These are phyloP conservation scores for Mantis religiosa DNA, from an alignment of 2,888 invertebrate genomes.

Conservation along the genomic window DNA sequence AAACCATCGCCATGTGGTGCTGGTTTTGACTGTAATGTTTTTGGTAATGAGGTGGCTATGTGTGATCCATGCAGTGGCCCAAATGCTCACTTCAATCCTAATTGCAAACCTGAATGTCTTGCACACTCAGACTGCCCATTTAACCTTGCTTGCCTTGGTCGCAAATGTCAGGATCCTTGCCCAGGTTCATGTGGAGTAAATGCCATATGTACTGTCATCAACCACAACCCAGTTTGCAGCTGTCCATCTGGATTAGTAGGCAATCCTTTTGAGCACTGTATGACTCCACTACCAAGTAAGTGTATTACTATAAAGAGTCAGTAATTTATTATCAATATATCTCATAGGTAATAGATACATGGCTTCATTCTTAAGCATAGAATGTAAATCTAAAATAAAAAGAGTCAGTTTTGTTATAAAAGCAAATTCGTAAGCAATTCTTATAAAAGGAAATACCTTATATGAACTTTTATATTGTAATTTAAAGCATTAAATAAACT, in stretches of 20 bases:
- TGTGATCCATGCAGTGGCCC: slow-evolving; percentile 73
- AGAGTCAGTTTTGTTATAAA: not conserved
- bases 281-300: slow-evolving; percentile 54
- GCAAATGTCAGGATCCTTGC: slow-evolving; percentile 73
- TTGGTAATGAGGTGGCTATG: slow-evolving; percentile 70
- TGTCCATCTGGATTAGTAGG: slow-evolving; percentile 65
- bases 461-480: not conserved
- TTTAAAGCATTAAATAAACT: too few relatives aligned
- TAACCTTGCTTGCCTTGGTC: slow-evolving; percentile 69
- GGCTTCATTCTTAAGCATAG: not conserved
- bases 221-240: slow-evolving; percentile 68
- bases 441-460: not conserved
- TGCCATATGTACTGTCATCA: slow-evolving; percentile 64
- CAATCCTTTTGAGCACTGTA: slow-evolving; percentile 75
- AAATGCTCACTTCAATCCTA: slow-evolving; percentile 62
- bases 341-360: not conserved
- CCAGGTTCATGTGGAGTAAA: slow-evolving; percentile 74
- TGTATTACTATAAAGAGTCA: not conserved
- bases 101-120: slow-evolving; percentile 79
- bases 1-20: slow-evolving; percentile 73
- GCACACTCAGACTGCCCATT: slow-evolving; percentile 76
- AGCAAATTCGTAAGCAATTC: not conserved
- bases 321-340: not conserved
- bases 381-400: not conserved
- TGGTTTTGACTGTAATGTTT: slow-evolving; percentile 63